Conservation (phyloP, 2,797 vertebrate species). For the Ataeniobius toweri region DNA sequence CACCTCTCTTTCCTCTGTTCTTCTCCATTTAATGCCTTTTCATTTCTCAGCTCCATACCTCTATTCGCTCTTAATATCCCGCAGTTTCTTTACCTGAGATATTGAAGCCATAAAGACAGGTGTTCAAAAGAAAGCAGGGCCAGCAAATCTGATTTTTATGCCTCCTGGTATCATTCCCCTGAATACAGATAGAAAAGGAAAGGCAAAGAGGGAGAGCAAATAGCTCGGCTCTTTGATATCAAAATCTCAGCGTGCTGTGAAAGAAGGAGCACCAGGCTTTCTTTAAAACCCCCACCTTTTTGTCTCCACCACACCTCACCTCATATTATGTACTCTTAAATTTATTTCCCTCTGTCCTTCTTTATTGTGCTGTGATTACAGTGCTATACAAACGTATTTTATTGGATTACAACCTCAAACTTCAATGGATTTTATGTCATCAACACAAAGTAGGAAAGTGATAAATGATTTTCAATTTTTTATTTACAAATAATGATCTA, state of each 20-base stretch:
- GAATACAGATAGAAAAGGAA: conserved; percentile 37
- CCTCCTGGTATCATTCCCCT: conserved; percentile 54
- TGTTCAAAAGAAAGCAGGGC: conserved; percentile 68
- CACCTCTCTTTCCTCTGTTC: conserved; percentile 53
- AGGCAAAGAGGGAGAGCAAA: conserved; percentile 30
- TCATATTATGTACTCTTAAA: conserved; percentile 7
- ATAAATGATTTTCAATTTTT: neutral
- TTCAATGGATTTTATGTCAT: neutral
- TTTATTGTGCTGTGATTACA: neutral
- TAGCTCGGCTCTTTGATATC: conserved; percentile 39
- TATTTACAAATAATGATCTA: too few relatives aligned
- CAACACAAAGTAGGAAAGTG: too few relatives aligned
- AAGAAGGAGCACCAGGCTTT: conserved; percentile 23
- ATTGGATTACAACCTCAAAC: neutral
- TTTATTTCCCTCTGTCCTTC: conserved; percentile 7
- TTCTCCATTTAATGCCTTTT: conserved; percentile 62
- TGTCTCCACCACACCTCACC: conserved; percentile 27
- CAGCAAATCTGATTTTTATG: conserved; percentile 66
- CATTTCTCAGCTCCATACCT: conserved; percentile 49
- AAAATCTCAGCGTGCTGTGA: conserved; percentile 32
- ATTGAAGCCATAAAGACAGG: conserved; percentile 72
- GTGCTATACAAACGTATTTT: neutral
- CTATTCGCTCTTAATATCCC: conserved; percentile 61
- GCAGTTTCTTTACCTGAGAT: conserved; percentile 65
- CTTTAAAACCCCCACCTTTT: conserved; percentile 35